A percentile compares a stretch with the other conserved stretches of the same genome.
These are phyloP conservation scores for Sorex maritimensis DNA, from an alignment of 2,797 vertebrate genomes.

Conservation along the genomic window DNA sequence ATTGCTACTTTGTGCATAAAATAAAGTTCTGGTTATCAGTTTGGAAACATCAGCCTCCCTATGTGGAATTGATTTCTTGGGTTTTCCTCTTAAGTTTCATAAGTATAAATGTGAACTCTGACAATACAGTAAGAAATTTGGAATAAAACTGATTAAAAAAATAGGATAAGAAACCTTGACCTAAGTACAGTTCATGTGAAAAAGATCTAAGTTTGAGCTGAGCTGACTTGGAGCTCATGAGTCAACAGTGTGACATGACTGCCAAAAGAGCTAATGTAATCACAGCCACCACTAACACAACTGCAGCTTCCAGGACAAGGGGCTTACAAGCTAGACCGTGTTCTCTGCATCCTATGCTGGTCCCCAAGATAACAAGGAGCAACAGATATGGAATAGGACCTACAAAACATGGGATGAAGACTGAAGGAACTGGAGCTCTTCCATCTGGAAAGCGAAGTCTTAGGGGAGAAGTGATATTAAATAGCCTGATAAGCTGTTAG, in stretches of 20 bases:
- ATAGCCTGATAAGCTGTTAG: slow-evolving; percentile 26
- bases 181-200: slow-evolving; percentile 23
- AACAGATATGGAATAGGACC: neutral
- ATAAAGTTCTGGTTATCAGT: slow-evolving; percentile 28
- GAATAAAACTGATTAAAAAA: too few species aligned
- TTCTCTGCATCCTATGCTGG: neutral
- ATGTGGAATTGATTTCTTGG: slow-evolving; percentile 45
- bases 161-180: slow-evolving; percentile 17
- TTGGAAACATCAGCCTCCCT: neutral
- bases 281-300: slow-evolving; percentile 40
- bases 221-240: slow-evolving; percentile 50
- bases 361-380: neutral
- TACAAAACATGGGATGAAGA: slow-evolving; percentile 15
- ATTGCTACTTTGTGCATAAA: slow-evolving; percentile 11
- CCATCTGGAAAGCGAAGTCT: slow-evolving; percentile 33
- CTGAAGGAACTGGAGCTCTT: neutral
- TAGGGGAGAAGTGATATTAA: slow-evolving; percentile 41
- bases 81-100: slow-evolving; percentile 40
- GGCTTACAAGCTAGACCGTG: neutral
- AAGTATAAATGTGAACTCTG: slow-evolving; percentile 66
- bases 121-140: neutral
- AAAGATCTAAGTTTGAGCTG: slow-evolving; percentile 49
- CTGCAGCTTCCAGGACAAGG: slow-evolving; percentile 5
- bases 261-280: slow-evolving; percentile 52
- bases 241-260: slow-evolving; percentile 31